phyloP scores from a whole-genome alignment of 2,113 vertebrate genomes.

The Pardalotus punctatus region DNA sequence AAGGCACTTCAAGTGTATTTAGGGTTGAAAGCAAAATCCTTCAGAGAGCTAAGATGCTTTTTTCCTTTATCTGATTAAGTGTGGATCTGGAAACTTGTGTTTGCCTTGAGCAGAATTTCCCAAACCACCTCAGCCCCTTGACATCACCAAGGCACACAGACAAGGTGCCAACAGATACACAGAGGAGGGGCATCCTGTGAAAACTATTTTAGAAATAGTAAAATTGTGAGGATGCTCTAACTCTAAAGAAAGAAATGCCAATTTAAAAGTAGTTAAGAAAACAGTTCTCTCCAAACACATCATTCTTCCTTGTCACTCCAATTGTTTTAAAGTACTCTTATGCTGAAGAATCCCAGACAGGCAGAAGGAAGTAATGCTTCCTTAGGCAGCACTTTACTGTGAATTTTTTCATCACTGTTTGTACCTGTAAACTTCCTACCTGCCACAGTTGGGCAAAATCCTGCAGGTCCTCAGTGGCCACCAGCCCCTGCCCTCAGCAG shows the following conservation, averaged over 20 bases:
- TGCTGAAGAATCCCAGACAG: neutral
- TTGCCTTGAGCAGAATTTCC: neutral
- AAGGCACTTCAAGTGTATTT: neutral
- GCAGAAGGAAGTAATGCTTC: neutral
- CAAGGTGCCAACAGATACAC: accelerated
- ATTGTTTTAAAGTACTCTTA: neutral
- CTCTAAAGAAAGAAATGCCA: neutral
- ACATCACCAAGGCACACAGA: neutral
- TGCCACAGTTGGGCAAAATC: neutral
- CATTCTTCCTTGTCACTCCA: neutral
- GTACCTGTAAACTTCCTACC: neutral
- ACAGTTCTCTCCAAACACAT: neutral
- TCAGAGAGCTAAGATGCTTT: neutral
- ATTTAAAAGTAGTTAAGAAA: neutral
- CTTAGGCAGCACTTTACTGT: neutral
- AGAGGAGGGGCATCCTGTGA: neutral
- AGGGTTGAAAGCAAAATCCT: neutral
- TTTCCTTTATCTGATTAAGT: neutral
- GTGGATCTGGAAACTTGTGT: neutral
- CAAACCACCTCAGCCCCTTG: neutral
- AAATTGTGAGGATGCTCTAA: neutral
- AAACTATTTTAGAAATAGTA: neutral
- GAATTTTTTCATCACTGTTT: neutral
- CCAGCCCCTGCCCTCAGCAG: neutral
- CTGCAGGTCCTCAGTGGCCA: neutral